Percentiles rank a stretch among this genome's conserved stretches.
These are phyloP conservation scores for Pseudoatta argentina DNA, from an alignment of 1,140 invertebrate genomes.

Conservation along the genomic window DNA sequence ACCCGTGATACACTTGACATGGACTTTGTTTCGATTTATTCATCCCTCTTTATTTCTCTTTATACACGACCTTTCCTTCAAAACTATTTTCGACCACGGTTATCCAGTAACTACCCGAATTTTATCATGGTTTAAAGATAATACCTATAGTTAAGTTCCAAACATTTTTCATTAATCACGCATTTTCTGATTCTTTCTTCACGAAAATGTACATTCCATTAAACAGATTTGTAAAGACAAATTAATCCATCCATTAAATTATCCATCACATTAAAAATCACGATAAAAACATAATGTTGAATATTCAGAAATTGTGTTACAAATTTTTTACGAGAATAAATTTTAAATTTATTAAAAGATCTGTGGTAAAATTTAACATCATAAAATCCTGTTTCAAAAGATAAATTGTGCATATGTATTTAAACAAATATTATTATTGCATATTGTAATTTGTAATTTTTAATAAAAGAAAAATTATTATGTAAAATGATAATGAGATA, in stretches of 20 bases:
- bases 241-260: too few relatives aligned
- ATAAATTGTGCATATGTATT: background rate
- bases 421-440: background rate
- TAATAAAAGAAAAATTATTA: background rate
- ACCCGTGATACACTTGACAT: slow-evolving; percentile 28
- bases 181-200: background rate
- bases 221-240: background rate
- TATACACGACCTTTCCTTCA: background rate
- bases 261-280: background rate
- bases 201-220: background rate
- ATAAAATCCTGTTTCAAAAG: background rate
- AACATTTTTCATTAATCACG: background rate
- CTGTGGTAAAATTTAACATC: background rate
- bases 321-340: background rate
- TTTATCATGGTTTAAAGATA: background rate
- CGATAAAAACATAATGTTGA: background rate
- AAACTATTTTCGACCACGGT: slow-evolving; percentile 29
- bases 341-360: background rate
- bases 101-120: background rate
- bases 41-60: background rate
- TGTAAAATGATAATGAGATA: too few relatives aligned
- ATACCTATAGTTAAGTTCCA: background rate
- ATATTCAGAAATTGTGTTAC: background rate
- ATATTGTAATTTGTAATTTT: background rate
- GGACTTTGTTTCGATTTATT: slow-evolving; percentile 35